Percentiles rank a stretch among this genome's conserved stretches.
Conservation (phyloP, 2,888 invertebrate species). For the Arrhopalites spinosus region DNA sequence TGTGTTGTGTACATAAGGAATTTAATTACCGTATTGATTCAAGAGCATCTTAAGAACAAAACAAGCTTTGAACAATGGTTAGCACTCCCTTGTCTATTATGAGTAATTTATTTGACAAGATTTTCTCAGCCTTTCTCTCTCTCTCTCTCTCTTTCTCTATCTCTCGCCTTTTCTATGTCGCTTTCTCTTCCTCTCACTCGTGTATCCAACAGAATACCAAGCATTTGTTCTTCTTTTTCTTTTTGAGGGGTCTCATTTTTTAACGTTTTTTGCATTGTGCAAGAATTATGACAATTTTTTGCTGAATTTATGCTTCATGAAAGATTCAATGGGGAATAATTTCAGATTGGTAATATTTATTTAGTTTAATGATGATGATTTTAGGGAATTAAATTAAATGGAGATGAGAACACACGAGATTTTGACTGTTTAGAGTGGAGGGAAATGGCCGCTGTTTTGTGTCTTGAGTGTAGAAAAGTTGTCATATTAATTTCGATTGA, state of each 20-base stretch:
- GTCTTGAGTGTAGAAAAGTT: no score
- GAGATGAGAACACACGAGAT: no score
- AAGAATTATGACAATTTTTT: background rate
- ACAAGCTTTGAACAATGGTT: background rate
- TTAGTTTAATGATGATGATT: no score
- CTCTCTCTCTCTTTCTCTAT: background rate
- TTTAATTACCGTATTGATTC: slow-evolving; percentile 7
- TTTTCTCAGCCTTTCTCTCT: background rate
- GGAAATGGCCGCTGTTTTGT: no score
- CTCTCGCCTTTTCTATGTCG: background rate
- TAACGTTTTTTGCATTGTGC: background rate
- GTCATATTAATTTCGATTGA: no score
- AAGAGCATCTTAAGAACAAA: background rate
- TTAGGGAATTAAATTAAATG: no score
- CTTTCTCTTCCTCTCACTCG: background rate
- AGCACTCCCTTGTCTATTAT: background rate
- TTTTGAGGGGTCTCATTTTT: background rate
- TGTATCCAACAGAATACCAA: background rate
- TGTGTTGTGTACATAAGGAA: background rate
- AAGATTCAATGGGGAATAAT: no score
- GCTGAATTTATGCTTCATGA: no score
- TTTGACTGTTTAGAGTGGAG: no score
- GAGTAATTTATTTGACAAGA: background rate
- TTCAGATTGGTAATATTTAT: no score
- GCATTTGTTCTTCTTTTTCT: background rate